Evolutionary conservation across 2,888 invertebrate genomes (phyloP), one percentile per base, ranked within the genome.

Genomic region (Drosophila kuntzei): DNA sequence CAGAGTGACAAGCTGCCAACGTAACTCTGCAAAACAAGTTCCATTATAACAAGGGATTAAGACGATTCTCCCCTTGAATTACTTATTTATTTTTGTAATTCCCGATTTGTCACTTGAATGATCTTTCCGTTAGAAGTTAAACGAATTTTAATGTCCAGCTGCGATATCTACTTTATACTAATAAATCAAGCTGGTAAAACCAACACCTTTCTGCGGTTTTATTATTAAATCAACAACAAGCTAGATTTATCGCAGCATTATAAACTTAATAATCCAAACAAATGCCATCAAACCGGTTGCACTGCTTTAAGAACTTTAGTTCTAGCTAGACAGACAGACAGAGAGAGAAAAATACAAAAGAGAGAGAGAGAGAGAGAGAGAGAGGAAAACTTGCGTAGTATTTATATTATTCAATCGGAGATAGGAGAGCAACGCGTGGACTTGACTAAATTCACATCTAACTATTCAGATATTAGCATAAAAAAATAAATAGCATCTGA

Each of bases 1-100:
- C 78, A 79, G 3, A 91, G 67, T 3, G 66, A 62, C 1, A 91
- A 51, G 0, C 58, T 65, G 3, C 91, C 92, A n/a, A 76, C 68
- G 20, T 85, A 71, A 11, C 61, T 72, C 91, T 91, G 68, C 14
- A 77, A 74, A n/a, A 34, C 4, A 32, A 47, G 12, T 36, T 11
- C 7, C 11, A 32, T 43, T 47, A 51, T 5, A 20, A 14, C 2
- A n/a, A 20, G 4, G 3, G 6, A n/a, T 39, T 11, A n/a, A 18
- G 8, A 32, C 14, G 29, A 16, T 44, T 41, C 9, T 14, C 22
- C 18, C 1, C 4, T 29, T 1, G 12, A 14, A 22, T 11, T 7
- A 9, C 4, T 7, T 46, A 11, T 8, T 25, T 8, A 6, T 14
- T 14, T 9, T 37, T 18, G 34, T 25, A 12, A 20, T 67, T 49